phyloP scores from a whole-genome alignment of 2,113 vertebrate genomes.

The Mungos mungo region DNA sequence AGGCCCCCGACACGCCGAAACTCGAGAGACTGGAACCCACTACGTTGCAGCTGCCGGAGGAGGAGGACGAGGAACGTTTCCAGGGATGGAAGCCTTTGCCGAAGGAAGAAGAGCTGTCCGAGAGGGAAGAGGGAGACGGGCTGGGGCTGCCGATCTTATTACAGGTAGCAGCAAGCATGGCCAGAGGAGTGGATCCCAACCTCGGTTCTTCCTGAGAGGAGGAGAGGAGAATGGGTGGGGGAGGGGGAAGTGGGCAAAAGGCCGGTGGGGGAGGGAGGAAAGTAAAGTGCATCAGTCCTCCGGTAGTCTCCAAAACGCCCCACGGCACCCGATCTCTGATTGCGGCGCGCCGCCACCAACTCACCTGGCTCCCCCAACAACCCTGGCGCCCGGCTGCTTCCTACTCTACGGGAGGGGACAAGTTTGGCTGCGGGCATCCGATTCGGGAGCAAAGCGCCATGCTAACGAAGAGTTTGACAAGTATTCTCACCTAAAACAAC shows the following conservation, averaged over 20 bases:
- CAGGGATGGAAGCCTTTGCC: slow-evolving; percentile 98
- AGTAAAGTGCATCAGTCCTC: slow-evolving; percentile 70
- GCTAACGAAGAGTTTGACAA: slow-evolving; percentile 70
- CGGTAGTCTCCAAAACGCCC: slow-evolving; percentile 38
- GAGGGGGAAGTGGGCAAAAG: slow-evolving; percentile 61
- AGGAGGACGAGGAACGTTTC: slow-evolving; percentile 90
- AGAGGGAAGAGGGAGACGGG: slow-evolving; percentile 94
- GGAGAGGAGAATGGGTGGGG: slow-evolving; percentile 70
- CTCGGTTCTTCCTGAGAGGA: slow-evolving; percentile 95
- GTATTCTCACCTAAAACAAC: slow-evolving; percentile 68
- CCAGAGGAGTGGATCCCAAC: slow-evolving; percentile 98
- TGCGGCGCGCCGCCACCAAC: slow-evolving; percentile 46
- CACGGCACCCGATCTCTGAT: slow-evolving; percentile 53
- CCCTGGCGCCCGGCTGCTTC: slow-evolving; percentile 70
- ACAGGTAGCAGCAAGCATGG: slow-evolving; percentile 98
- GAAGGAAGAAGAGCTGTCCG: slow-evolving; percentile 94
- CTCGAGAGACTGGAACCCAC: slow-evolving; percentile 91
- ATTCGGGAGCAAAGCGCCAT: slow-evolving; percentile 66
- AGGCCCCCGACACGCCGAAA: slow-evolving; percentile 89
- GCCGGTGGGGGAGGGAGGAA: slow-evolving; percentile 45
- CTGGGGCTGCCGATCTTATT: slow-evolving; percentile 98
- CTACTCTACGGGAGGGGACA: slow-evolving; percentile 71
- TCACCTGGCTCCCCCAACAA: slow-evolving; percentile 73
- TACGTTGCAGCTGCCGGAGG: slow-evolving; percentile 92
- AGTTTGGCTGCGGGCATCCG: slow-evolving; percentile 68